A percentile compares a stretch with the other conserved stretches of the same genome.
These are phyloP conservation scores for Tetraodon nigroviridis DNA, from an alignment of 2,113 vertebrate genomes.

Conservation along the genomic window DNA sequence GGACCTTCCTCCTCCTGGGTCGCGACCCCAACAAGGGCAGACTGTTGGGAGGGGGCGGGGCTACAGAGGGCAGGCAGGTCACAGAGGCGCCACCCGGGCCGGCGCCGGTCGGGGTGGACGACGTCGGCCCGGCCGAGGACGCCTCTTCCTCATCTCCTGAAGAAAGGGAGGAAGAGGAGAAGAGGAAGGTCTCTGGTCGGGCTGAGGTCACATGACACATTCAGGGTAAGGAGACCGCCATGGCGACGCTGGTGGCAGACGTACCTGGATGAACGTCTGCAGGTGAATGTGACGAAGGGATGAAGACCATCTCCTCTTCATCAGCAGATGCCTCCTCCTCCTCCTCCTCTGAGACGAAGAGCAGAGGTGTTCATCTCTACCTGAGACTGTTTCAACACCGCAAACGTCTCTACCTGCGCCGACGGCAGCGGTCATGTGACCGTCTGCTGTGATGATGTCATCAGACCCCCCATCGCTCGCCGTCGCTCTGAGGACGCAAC, in stretches of 20 bases:
- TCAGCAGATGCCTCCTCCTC: not conserved
- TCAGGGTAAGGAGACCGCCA: not conserved
- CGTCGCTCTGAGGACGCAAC: slow-evolving; percentile 2
- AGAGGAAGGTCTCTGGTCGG: too few relatives aligned
- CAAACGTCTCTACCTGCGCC: slow-evolving; percentile 3
- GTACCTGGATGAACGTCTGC: slow-evolving; percentile 2
- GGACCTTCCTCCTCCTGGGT: slow-evolving; percentile 69
- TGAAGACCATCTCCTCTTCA: not conserved
- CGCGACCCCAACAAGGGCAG: slow-evolving; percentile 61
- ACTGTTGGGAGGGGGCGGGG: slow-evolving; percentile 66
- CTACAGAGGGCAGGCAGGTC: slow-evolving; percentile 43
- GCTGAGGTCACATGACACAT: not conserved
- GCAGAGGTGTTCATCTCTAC: not conserved
- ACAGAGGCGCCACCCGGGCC: slow-evolving; percentile 24
- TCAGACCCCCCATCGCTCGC: not conserved
- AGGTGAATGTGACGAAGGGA: not conserved
- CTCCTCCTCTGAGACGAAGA: slow-evolving; percentile 5
- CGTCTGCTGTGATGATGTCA: not conserved
- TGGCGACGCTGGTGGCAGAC: too few relatives aligned
- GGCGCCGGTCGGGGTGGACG: not conserved
- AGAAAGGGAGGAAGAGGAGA: not conserved
- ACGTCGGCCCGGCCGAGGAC: not conserved
- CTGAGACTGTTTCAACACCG: too few relatives aligned
- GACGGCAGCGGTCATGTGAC: too few relatives aligned
- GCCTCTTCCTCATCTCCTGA: not conserved